These are phyloP conservation scores for Dendrocopos noguchii DNA, from an alignment of 2,113 vertebrate genomes.

Conservation along the genomic window DNA sequence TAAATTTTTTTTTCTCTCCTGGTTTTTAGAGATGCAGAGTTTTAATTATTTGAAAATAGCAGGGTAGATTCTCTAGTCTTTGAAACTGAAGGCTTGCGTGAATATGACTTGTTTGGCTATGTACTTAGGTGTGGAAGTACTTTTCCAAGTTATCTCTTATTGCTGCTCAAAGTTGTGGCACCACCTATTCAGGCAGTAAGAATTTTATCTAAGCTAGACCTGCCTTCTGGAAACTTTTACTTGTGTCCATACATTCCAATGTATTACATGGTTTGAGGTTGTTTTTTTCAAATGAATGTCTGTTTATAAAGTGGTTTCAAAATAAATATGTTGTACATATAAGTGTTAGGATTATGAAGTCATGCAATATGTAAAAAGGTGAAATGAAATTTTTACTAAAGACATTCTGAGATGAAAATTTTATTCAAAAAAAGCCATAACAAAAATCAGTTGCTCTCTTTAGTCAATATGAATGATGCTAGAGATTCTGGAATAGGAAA, in stretches of 20 bases:
- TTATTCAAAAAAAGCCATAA: not conserved
- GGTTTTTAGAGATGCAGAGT: not conserved
- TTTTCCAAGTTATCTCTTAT: not conserved
- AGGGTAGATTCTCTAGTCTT: not conserved
- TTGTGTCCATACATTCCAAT: not conserved
- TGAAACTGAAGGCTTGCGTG: not conserved
- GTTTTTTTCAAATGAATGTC: too few relatives aligned
- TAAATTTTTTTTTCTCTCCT: not conserved
- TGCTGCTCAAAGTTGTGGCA: not conserved
- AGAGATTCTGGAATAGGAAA: not conserved
- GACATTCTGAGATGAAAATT: not conserved
- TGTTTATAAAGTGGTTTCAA: not conserved
- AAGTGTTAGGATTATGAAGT: not conserved
- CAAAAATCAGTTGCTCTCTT: not conserved
- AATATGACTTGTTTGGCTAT: not conserved
- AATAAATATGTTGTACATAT: not conserved
- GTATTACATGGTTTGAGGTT: not conserved
- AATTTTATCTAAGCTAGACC: not conserved
- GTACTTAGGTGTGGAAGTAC: not conserved
- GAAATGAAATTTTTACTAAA: not conserved
- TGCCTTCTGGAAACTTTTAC: not conserved
- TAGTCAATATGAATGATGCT: not conserved
- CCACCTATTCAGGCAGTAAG: not conserved
- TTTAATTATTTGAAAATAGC: not conserved
- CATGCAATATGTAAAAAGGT: not conserved